Base-by-base conservation (phyloP, 2,113 vertebrate species). In the Pholis gunnellus region DNA sequence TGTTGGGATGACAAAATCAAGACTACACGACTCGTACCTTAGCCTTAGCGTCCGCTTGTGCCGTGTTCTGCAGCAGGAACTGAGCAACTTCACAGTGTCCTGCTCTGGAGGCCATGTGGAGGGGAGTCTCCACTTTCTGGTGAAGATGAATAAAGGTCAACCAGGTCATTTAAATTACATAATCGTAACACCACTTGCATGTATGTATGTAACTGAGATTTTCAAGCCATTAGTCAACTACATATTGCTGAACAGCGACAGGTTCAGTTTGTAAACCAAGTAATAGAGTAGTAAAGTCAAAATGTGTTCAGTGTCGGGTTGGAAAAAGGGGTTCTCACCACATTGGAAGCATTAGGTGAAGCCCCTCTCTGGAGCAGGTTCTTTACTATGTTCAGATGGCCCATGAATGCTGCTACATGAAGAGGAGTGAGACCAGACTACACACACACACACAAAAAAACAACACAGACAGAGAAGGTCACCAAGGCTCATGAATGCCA, bases 401-500 rank as follows among this genome's bases (percentile, higher is more conserved):
- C 98, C 98, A 99, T 99, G 93, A 99, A 99, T 68, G 98, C 93
- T 27, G 98, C 98, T 89, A 99, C 98, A 0, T 99, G 98, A 79
- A 99, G 96, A 17, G 98, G 98, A 0, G 98, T 99, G 90, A 99
- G 94, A 83, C 98, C 98, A 0, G 98, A 99, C 98, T 99, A 88
- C 25, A 83, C 31, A 81, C 59, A 79, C 4, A 34, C 34, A 34
- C 3, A 4, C 0, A 34, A 34, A 34, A 6, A 8, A 88, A 22
- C 78, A 18, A 81, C 69, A 81, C 27, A 77, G 6, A 73, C 27
- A 77, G 13, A 71, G 34, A 61, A 44, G 29, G 50, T 72, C 29
- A 83, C 38, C 9, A 27, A 22, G 31, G 20, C 3, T 76, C 2
- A 8, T 54, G 3, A 56, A 31, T 7, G 18, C 2, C 54, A 11